Evolutionary conservation across 2,888 invertebrate species (phyloP), one percentile per base, ranked within the genome.

Genomic region (Orchesella flavescens): DNA sequence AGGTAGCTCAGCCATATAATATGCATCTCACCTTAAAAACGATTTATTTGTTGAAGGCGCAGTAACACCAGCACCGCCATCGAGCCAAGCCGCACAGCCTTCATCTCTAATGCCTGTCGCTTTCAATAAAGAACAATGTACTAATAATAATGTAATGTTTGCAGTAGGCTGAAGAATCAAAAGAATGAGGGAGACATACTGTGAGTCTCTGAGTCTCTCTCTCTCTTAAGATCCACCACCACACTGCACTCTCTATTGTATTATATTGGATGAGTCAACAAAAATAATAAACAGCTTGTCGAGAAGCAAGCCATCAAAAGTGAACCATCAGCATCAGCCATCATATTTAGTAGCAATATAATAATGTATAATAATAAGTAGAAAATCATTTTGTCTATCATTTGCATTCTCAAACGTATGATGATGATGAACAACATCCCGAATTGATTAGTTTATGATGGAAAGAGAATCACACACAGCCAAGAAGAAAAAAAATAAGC

Each of bases 261-360:
- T 57, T 57, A 24, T 66, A 49, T 77, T 68, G 77, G 55, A 69
- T 77, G 77, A 77, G 77, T 77, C 77, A 77, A 77, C 77, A 76
- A n/a, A 68, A 76, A 76, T 44, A 66, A 43, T 66, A 66, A 66
- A 66, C 24, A 61, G 24, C 34, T 34, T 34, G 34, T 34, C 34
- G 34, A 34, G 34, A 7, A 34, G 34, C 34, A 34, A 34, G 34
- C 34, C 34, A 34, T 34, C 34, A 34, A 34, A 34, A 34, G 34
- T 34, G 34, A 34, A 34, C 34, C 34, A 34, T 34, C 34, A 19
- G 21, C 10, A 19, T 19, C 10, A 57, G 57, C 57, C 57, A 19
- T 34, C 34, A 34, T 34, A 34, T 34, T 34, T 34, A 34, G 34
- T 34, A 34, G 34, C 34, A 34, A 34, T 34, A 34, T 34, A 34